Percentiles rank a stretch among this genome's conserved stretches.
Evolutionary conservation across 1,140 invertebrate genomes (phyloP).

Genomic region (Drosophila lacertosa): DNA sequence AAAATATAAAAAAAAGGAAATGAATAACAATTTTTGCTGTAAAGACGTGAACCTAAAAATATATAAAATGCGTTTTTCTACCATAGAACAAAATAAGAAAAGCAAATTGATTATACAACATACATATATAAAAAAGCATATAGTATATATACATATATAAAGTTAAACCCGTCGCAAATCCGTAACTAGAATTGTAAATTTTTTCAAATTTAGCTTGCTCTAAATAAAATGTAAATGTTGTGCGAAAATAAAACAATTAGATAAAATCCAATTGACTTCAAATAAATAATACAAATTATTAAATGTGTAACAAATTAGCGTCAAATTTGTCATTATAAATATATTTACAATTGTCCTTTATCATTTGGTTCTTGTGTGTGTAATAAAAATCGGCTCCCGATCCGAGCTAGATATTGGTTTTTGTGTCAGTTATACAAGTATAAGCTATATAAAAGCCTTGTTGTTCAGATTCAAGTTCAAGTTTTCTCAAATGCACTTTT

Average conservation of each 20-base stretch:
- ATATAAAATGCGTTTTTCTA: slow-evolving; percentile 65
- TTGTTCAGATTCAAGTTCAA: slow-evolving; percentile 15
- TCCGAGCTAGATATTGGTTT: slow-evolving; percentile 1
- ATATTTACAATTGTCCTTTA: slow-evolving; percentile 21
- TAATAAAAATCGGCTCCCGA: slow-evolving; percentile 5
- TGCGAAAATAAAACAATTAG: slow-evolving; percentile 38
- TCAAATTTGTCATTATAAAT: slow-evolving; percentile 18
- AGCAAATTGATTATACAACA: slow-evolving; percentile 11
- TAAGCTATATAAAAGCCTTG: slow-evolving; percentile 22
- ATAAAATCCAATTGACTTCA: slow-evolving; percentile 20
- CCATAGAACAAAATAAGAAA: slow-evolving; percentile 30
- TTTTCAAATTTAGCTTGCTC: slow-evolving; percentile 62
- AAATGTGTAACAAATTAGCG: slow-evolving; percentile 30
- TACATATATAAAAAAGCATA: neutral
- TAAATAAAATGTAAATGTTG: slow-evolving; percentile 52
- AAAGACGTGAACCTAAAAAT: slow-evolving; percentile 38
- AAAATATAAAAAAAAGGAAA: slow-evolving; percentile 28
- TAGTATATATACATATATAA: no score
- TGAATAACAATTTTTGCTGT: slow-evolving; percentile 53
- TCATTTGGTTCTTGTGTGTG: slow-evolving; percentile 43
- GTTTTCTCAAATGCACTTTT: slow-evolving; percentile 12
- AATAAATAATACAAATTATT: neutral
- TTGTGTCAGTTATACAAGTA: slow-evolving; percentile 9
- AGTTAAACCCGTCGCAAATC: slow-evolving; percentile 7
- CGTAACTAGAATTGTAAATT: slow-evolving; percentile 68